Percentiles rank a stretch among this genome's conserved stretches.
Conservation (phyloP, 2,113 vertebrate species). For the Corythoichthys haematopterus region DNA sequence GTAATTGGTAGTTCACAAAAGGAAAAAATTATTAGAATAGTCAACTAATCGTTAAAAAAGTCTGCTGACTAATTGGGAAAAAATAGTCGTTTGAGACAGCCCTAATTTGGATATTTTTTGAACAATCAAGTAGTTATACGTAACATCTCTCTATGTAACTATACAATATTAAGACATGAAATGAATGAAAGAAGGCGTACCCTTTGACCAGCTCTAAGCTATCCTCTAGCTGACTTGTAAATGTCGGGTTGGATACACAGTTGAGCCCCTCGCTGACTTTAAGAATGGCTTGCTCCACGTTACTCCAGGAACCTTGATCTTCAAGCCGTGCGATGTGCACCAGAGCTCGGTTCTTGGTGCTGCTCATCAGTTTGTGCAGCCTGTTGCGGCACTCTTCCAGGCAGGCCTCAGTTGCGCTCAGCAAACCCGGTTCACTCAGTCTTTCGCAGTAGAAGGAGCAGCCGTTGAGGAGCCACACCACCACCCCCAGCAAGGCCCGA, state of each 20-base stretch:
- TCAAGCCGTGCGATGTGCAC: slow-evolving; percentile 93
- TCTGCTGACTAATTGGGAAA: too few relatives aligned
- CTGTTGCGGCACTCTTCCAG: slow-evolving; percentile 84
- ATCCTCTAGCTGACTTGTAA: slow-evolving; percentile 81
- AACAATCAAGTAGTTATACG: too few relatives aligned
- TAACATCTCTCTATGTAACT: too few relatives aligned
- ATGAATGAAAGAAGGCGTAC: slow-evolving; percentile 57
- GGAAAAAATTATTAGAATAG: too few relatives aligned
- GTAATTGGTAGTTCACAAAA: too few relatives aligned
- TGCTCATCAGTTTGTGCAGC: slow-evolving; percentile 78
- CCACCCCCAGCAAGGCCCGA: slow-evolving; percentile 82
- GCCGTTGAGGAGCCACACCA: slow-evolving; percentile 90
- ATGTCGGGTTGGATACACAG: slow-evolving; percentile 70
- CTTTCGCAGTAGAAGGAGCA: slow-evolving; percentile 82
- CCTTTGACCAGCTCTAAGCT: slow-evolving; percentile 84
- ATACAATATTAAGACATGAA: too few relatives aligned
- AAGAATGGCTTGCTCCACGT: slow-evolving; percentile 82
- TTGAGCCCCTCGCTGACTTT: slow-evolving; percentile 80
- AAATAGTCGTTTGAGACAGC: too few relatives aligned
- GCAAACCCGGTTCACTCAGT: slow-evolving; percentile 73
- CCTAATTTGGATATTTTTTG: too few relatives aligned
- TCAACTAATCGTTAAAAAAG: too few relatives aligned
- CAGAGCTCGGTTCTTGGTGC: slow-evolving; percentile 89
- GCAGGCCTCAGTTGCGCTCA: slow-evolving; percentile 70
- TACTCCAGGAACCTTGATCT: slow-evolving; percentile 85